Conservation (phyloP, 2,113 vertebrate species). For the Calidris pugnax region DNA sequence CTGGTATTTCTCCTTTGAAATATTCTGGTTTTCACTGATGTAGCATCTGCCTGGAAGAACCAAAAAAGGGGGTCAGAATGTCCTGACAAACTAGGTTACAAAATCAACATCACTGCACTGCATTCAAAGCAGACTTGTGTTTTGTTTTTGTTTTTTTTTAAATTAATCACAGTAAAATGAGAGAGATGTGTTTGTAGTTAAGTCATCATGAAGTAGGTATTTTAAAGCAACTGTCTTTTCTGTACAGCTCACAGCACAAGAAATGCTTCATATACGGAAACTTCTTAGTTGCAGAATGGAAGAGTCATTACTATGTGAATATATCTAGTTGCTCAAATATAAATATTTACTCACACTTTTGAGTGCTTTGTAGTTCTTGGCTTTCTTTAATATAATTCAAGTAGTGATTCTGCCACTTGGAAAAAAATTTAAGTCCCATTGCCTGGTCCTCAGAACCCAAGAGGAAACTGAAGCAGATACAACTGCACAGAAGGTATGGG, state of each 20-base stretch:
- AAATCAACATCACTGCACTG: neutral
- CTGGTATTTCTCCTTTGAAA: neutral
- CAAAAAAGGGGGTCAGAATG: neutral
- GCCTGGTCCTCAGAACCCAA: neutral
- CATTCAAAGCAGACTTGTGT: neutral
- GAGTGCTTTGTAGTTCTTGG: neutral
- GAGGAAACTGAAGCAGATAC: neutral
- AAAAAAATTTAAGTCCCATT: neutral
- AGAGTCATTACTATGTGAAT: neutral
- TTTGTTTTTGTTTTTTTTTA: neutral
- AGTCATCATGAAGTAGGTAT: neutral
- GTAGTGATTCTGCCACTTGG: neutral
- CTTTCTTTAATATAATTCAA: neutral
- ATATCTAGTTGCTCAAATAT: neutral
- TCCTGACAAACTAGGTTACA: constrained; percentile 12
- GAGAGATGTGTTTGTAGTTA: neutral
- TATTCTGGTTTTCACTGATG: neutral
- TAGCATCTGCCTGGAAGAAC: neutral
- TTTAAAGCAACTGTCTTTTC: constrained; percentile 4
- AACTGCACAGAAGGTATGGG: neutral
- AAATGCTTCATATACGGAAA: neutral
- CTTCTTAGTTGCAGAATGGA: neutral
- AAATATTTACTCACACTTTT: neutral
- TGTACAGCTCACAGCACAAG: neutral
- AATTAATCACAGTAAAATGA: neutral